These are phyloP conservation scores for Melanophora roralis DNA, from an alignment of 2,888 invertebrate genomes.

Conservation along the genomic window DNA sequence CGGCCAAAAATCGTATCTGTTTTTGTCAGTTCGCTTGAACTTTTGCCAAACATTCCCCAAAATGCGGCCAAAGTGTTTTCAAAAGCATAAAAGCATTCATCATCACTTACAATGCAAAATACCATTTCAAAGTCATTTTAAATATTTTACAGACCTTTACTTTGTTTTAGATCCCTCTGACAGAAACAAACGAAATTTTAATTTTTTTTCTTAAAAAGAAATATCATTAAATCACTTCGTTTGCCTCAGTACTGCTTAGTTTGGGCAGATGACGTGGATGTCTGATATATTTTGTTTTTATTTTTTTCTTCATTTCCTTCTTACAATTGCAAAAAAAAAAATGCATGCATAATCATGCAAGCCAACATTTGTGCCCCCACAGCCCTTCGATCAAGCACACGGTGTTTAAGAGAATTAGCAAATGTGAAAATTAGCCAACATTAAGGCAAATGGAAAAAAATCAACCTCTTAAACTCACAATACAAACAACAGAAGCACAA, in stretches of 20 bases:
- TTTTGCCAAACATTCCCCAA: too few relatives aligned
- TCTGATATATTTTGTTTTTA: neutral
- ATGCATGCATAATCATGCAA: constrained; percentile 15
- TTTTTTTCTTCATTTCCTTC: neutral
- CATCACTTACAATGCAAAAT: too few relatives aligned
- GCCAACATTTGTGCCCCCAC: neutral
- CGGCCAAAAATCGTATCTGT: too few relatives aligned
- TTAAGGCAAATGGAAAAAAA: constrained; percentile 45
- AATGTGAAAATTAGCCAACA: constrained; percentile 67
- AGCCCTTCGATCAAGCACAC: neutral
- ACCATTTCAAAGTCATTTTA: too few relatives aligned
- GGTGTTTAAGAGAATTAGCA: constrained; percentile 55
- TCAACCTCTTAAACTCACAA: neutral
- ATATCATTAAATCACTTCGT: constrained; percentile 66
- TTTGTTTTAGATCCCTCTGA: too few relatives aligned
- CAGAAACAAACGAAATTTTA: too few relatives aligned
- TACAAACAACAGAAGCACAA: neutral
- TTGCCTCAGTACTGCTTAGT: constrained; percentile 69
- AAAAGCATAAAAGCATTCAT: too few relatives aligned
- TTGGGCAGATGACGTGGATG: constrained; percentile 52
- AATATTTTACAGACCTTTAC: too few relatives aligned
- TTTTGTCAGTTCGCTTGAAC: too few relatives aligned
- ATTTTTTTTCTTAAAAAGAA: constrained; percentile 24
- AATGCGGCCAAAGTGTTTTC: too few relatives aligned
- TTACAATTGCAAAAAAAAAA: constrained; percentile 62